Base-by-base conservation (phyloP, 2,888 invertebrate species). In the Ormyrus nitidulus region DNA sequence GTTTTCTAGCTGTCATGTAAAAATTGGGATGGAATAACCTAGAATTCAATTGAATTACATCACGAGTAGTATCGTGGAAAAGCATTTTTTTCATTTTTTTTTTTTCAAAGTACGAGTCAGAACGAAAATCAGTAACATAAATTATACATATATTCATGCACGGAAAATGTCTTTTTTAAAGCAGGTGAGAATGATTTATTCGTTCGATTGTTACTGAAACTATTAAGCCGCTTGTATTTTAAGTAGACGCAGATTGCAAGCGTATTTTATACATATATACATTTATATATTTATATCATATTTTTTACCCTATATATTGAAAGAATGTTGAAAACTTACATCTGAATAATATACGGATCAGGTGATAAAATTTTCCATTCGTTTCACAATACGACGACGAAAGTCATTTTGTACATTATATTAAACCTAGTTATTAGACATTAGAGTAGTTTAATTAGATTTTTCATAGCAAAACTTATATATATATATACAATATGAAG, bases 401-500 rank as follows among this genome's bases (percentile, higher is more conserved):
- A 69, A 76, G 62, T 69, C 61, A 59, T 65, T 77, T 70, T 19
- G 46, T 78, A 66, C 19, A 19, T 19, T 54, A 53, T 59, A 53
- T 62, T 44, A 44, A 75, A 56, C 54, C 48, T 78, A 78, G 72
- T 53, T 61, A 11, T 2, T 78, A 78, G 77, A 59, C 11, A 54
- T 58, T 78, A 78, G 77, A 54, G 71, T 78, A 78, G 77, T 66
- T 46, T 70, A 76, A 65, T 58, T 19, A 19, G 19, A 49, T 66
- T 48, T 68, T 69, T 56, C 7, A 46, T 69, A 53, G 34, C 6
- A 65, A 51, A 19, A 59, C 5, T 13, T 58, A 46, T 56, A 56
- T 44, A 46, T 56, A 56, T 44, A 59, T 48, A 64, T 19, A 19
- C 19, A 19, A 19, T 19, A 19, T 49, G 48, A 19, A 54, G n/a